These are phyloP conservation scores for Forbesichthys papilliferus DNA, from an alignment of 2,113 vertebrate species.

Conservation along the genomic window DNA sequence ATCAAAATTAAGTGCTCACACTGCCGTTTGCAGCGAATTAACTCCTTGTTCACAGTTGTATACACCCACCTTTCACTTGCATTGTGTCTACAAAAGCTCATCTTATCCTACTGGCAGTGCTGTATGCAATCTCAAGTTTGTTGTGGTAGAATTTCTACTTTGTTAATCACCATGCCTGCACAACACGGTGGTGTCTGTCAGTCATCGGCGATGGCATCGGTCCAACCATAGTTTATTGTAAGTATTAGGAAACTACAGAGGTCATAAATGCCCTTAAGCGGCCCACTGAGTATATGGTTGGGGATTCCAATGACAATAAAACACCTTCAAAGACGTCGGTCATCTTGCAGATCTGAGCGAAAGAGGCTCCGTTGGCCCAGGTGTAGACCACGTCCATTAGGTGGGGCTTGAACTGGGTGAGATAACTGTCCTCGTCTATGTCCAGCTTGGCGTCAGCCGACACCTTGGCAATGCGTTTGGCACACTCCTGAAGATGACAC, in stretches of 20 bases:
- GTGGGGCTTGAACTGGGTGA: constrained; percentile 91
- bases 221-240: neutral
- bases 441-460: constrained; percentile 97
- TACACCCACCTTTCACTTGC: too few species aligned
- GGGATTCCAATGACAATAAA: neutral
- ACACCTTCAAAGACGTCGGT: constrained; percentile 98
- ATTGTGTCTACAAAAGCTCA: too few species aligned
- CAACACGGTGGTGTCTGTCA: too few species aligned
- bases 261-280: neutral
- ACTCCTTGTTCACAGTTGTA: too few species aligned
- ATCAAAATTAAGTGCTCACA: too few species aligned
- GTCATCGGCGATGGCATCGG: too few species aligned
- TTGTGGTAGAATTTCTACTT: too few species aligned
- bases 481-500: constrained; percentile 85
- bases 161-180: too few species aligned
- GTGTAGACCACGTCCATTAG: constrained; percentile 97
- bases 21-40: too few species aligned
- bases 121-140: too few species aligned
- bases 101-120: too few species aligned
- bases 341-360: constrained; percentile 98
- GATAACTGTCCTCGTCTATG: constrained; percentile 90
- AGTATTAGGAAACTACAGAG: neutral
- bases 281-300: neutral
- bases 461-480: constrained; percentile 94
- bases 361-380: constrained; percentile 93